Percentiles rank a stretch among this genome's conserved stretches.
These are phyloP conservation scores for Peromyscus melanophrys DNA, from an alignment of 2,797 vertebrate species.

Conservation along the genomic window DNA sequence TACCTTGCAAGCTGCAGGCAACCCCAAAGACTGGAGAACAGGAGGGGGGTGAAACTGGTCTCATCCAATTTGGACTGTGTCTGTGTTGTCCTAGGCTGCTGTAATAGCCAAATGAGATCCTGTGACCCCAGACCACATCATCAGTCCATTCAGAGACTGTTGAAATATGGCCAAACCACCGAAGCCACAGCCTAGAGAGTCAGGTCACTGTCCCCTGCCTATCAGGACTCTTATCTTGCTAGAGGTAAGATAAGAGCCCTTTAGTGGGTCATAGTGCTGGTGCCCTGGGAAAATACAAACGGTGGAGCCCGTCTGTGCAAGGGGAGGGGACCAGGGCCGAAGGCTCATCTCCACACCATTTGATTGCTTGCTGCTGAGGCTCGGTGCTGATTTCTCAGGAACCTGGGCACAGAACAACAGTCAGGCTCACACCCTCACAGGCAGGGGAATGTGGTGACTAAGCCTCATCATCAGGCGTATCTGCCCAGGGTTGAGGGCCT, in stretches of 20 bases:
- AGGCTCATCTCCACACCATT: neutral
- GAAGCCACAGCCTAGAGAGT: slow-evolving; percentile 46
- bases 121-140: neutral
- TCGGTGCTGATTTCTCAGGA: slow-evolving; percentile 64
- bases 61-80: neutral
- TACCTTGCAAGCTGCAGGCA: neutral
- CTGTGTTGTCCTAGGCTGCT: neutral
- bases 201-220: slow-evolving; percentile 9
- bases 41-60: neutral
- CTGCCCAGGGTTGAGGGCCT: slow-evolving; percentile 43
- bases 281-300: neutral
- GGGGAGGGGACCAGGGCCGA: neutral
- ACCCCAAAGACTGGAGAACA: neutral
- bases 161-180: slow-evolving; percentile 16
- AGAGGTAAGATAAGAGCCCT: neutral
- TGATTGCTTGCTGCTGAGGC: neutral
- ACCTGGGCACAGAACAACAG: slow-evolving; percentile 40
- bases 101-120: neutral
- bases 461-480: neutral
- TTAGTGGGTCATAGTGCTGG: neutral
- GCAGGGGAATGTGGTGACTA: slow-evolving; percentile 71
- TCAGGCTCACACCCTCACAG: neutral
- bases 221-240: neutral
- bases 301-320: slow-evolving; percentile 42
- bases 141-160: neutral